Evolutionary conservation across 1,140 invertebrate genomes (phyloP), one percentile per base, ranked within the genome.

Genomic region (Hycleus cichorii): DNA sequence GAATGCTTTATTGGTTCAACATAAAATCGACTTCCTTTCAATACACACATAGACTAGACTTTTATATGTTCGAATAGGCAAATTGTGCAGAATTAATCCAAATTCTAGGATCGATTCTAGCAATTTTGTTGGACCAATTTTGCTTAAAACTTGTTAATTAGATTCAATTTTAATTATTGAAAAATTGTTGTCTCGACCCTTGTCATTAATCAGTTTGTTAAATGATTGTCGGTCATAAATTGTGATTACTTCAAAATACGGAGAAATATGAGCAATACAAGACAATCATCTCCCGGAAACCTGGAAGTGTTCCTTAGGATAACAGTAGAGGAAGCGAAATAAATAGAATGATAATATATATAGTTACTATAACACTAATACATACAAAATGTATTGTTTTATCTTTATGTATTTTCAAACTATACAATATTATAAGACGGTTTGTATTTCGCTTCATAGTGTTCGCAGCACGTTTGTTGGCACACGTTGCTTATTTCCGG

Each of bases 381-480:
- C 32, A 32, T 32, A 32, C 4, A 32, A 5, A 32, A 32, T 62
- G 54, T 58, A 57, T 62, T 62, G 62, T 64, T 64, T 64, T 55
- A 66, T 66, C 64, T 66, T 66, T 66, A 66, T 64, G 64, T 64
- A 62, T 66, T 66, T 66, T 64, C 59, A 55, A 66, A 66, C 40
- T 64, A 47, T 26, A 12, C 43, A 32, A 32, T 32, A 32, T 32
- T 32, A 32, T n/a, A 52, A 46, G 48, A 39, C 44, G 39, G 47
- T 50, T 60, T 46, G 46, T n/a, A 32, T 32, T 7, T 32, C 45
- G 32, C 32, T 32, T 32, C 32, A 32, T 32, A 32, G 32, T 32
- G 32, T 32, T 59, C 49, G 27, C 48, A 63, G 59, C 50, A 59
- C 57, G 58, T 59, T 51, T 54, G 38, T 58, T 63, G 61, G 64